Evolutionary conservation across 2,888 invertebrate species (phyloP).

Genomic region (Meteorus colon): DNA sequence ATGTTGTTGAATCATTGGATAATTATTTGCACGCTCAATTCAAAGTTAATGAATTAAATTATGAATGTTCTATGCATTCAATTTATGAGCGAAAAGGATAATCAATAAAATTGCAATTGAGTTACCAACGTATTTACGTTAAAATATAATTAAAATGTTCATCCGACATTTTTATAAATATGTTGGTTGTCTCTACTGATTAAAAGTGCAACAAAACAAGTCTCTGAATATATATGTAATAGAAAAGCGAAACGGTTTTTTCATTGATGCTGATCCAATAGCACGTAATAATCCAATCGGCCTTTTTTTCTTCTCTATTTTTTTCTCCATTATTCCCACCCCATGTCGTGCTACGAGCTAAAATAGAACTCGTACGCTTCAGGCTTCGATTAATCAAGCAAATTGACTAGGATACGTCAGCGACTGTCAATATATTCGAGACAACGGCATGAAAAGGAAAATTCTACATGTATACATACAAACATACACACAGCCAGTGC

Average conservation of each 20-base stretch:
- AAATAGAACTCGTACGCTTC: conserved; percentile 4
- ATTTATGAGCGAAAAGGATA: too few relatives aligned
- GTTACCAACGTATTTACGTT: too few relatives aligned
- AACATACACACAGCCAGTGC: neutral
- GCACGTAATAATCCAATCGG: conserved; percentile 31
- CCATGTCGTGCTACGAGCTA: neutral
- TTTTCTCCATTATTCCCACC: neutral
- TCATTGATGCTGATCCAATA: conserved; percentile 13
- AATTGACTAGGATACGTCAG: conserved; percentile 43
- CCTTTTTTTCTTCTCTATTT: conserved; percentile 16
- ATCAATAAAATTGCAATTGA: too few relatives aligned
- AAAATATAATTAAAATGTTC: too few relatives aligned
- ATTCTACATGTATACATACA: neutral
- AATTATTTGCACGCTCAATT: too few relatives aligned
- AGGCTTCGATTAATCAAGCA: conserved; percentile 51
- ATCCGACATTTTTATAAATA: too few relatives aligned
- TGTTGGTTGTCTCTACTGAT: too few relatives aligned
- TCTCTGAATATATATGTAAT: too few relatives aligned
- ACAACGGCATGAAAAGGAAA: neutral
- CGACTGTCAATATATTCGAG: conserved; percentile 8
- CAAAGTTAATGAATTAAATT: too few relatives aligned
- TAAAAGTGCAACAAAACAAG: too few relatives aligned
- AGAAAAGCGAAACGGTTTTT: neutral
- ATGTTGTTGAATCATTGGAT: too few relatives aligned
- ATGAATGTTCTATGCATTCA: too few relatives aligned